Percentiles rank a stretch among this genome's conserved stretches.
Evolutionary conservation across 2,113 vertebrate genomes (phyloP).

Genomic region (Spermophilus dauricus): DNA sequence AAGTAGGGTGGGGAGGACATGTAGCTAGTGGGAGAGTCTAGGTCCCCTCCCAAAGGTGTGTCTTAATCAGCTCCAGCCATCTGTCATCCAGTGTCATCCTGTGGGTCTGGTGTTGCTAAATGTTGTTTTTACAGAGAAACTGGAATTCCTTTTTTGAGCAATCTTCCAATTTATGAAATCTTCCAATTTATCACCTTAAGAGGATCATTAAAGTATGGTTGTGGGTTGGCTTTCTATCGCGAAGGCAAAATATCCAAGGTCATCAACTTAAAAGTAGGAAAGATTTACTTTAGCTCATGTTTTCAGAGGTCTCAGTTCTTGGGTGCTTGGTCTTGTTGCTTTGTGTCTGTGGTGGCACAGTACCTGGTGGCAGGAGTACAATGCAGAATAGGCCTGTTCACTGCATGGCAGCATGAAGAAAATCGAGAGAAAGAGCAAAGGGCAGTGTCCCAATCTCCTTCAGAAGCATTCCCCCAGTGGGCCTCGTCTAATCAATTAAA

Average conservation of each 20-base stretch:
- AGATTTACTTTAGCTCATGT: background rate
- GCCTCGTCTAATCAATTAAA: background rate
- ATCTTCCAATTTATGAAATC: background rate
- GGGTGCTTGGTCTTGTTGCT: background rate
- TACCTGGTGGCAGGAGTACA: background rate
- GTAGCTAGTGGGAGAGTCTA: background rate
- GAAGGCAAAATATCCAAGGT: background rate
- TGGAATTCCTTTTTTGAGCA: background rate
- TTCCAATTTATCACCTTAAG: background rate
- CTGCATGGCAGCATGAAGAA: background rate
- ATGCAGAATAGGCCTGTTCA: background rate
- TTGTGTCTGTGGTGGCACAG: background rate
- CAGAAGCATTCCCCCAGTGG: background rate
- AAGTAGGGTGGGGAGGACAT: background rate
- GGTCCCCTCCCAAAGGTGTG: too few species aligned
- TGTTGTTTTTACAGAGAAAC: background rate
- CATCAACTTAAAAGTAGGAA: background rate
- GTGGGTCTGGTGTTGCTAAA: background rate
- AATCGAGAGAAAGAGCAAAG: background rate
- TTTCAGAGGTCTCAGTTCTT: background rate
- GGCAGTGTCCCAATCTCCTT: accelerated
- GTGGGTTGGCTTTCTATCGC: background rate
- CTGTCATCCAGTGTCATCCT: background rate
- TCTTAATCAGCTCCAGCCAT: background rate
- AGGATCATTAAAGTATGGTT: constrained; percentile 20